Percentiles rank a stretch among this genome's conserved stretches.
phyloP scores from a whole-genome alignment of 2,888 invertebrate species.

The Notodonta dromedarius region DNA sequence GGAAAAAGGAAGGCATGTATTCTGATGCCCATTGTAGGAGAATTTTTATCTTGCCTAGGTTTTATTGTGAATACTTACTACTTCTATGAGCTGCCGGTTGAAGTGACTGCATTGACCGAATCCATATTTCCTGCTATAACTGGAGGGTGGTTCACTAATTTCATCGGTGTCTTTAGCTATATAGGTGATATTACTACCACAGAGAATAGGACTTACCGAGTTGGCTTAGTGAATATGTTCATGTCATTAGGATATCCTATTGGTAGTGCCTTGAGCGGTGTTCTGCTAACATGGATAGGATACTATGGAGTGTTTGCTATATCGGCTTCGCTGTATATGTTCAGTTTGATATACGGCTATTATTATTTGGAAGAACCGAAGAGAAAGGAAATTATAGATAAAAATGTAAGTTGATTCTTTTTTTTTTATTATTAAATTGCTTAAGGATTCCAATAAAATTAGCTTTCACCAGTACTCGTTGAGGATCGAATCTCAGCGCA shows the following conservation, averaged over 20 bases:
- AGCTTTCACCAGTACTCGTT: too few species aligned
- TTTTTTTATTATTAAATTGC: too few species aligned
- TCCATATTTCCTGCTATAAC: constrained; percentile 92
- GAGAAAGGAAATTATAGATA: constrained; percentile 40
- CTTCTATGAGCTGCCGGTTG: constrained; percentile 91
- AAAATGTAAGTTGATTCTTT: constrained; percentile 41
- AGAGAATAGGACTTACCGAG: constrained; percentile 91
- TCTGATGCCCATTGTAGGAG: constrained; percentile 91
- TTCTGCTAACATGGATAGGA: constrained; percentile 88
- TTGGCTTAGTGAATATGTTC: constrained; percentile 94
- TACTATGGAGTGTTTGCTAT: constrained; percentile 92
- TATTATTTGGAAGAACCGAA: constrained; percentile 87
- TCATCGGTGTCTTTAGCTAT: constrained; percentile 94
- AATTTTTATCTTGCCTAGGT: constrained; percentile 90
- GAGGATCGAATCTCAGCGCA: too few species aligned
- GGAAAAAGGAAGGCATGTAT: constrained; percentile 91
- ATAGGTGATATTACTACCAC: constrained; percentile 93
- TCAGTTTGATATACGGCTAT: constrained; percentile 89
- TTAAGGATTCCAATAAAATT: too few species aligned
- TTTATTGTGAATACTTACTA: constrained; percentile 91
- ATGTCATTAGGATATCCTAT: constrained; percentile 94
- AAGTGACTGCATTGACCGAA: constrained; percentile 90
- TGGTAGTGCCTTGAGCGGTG: constrained; percentile 93
- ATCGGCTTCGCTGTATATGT: constrained; percentile 88
- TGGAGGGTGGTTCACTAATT: constrained; percentile 94